Percentiles rank a stretch among this genome's conserved stretches.
Conservation (phyloP, 2,113 vertebrate genomes). For the Cyprinodon tularosa region DNA sequence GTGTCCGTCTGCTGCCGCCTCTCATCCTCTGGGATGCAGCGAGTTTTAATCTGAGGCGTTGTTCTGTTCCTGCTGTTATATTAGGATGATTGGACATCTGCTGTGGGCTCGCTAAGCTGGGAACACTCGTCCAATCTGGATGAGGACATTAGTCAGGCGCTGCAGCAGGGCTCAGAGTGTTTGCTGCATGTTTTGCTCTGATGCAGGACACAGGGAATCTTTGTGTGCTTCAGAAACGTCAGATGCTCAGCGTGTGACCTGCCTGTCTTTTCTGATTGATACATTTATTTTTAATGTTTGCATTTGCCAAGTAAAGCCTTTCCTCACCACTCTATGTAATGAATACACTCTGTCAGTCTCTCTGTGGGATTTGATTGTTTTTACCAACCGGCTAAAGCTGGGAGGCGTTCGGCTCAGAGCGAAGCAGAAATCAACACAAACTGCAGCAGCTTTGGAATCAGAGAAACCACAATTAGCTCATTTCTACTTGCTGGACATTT, state of each 20-base stretch:
- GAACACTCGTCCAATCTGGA: slow-evolving; percentile 53
- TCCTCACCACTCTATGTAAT: neutral
- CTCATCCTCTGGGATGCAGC: slow-evolving; percentile 60
- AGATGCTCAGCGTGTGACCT: neutral
- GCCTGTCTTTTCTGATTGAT: neutral
- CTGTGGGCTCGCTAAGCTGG: slow-evolving; percentile 61
- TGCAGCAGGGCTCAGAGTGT: slow-evolving; percentile 14
- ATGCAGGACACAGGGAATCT: neutral
- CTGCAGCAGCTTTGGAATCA: slow-evolving; percentile 70
- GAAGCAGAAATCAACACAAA: slow-evolving; percentile 46
- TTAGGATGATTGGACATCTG: slow-evolving; percentile 78
- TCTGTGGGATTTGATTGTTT: neutral
- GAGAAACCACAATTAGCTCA: slow-evolving; percentile 81
- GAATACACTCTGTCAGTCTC: neutral
- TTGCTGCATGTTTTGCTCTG: neutral
- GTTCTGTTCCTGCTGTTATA: slow-evolving; percentile 73
- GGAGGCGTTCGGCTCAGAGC: slow-evolving; percentile 70
- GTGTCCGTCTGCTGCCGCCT: slow-evolving; percentile 39
- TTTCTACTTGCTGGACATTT: slow-evolving; percentile 76
- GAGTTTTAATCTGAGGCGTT: slow-evolving; percentile 71
- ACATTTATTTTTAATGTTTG: neutral
- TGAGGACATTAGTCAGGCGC: slow-evolving; percentile 50
- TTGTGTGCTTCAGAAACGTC: neutral
- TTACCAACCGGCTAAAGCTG: neutral
- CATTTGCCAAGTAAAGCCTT: neutral